Percentiles rank a stretch among this genome's conserved stretches.
phyloP scores from a whole-genome alignment of 2,113 vertebrate species.

The Leptosomus discolor region DNA sequence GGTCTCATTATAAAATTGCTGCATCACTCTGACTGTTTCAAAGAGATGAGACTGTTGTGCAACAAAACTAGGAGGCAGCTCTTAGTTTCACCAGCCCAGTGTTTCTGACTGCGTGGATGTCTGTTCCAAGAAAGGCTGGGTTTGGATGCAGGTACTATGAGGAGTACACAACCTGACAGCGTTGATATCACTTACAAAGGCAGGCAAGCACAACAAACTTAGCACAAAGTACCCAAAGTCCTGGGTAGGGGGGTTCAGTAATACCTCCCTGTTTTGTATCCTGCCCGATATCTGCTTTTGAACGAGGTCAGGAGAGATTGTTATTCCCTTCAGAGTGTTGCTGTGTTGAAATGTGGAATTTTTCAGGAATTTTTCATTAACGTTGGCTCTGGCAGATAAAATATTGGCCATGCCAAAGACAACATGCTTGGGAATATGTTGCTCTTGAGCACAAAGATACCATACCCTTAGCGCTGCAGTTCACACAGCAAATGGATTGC shows the following conservation, averaged over 20 bases:
- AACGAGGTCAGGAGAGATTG: background rate
- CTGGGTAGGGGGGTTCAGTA: background rate
- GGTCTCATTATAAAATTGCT: background rate
- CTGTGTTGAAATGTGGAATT: constrained; percentile 53
- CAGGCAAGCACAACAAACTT: background rate
- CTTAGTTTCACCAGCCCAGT: background rate
- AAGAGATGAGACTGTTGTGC: background rate
- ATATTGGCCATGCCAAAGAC: constrained; percentile 52
- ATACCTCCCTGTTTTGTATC: background rate
- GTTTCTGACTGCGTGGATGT: background rate
- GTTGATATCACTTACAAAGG: background rate
- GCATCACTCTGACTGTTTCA: background rate
- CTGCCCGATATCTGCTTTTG: background rate
- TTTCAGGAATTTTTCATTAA: constrained; percentile 71
- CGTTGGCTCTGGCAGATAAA: constrained; percentile 61
- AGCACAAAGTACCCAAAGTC: background rate
- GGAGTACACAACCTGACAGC: background rate
- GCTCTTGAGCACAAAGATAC: background rate
- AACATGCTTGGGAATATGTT: constrained; percentile 56
- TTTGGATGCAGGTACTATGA: background rate
- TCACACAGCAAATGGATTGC: background rate
- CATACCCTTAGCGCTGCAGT: background rate
- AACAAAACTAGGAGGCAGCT: background rate
- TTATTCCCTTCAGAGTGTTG: constrained; percentile 28
- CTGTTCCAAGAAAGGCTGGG: background rate